A percentile compares a stretch with the other conserved stretches of the same genome.
These are phyloP conservation scores for Cladopsammia gracilis DNA, from an alignment of 64 coral and sea anemone genomes.

Conservation along the genomic window DNA sequence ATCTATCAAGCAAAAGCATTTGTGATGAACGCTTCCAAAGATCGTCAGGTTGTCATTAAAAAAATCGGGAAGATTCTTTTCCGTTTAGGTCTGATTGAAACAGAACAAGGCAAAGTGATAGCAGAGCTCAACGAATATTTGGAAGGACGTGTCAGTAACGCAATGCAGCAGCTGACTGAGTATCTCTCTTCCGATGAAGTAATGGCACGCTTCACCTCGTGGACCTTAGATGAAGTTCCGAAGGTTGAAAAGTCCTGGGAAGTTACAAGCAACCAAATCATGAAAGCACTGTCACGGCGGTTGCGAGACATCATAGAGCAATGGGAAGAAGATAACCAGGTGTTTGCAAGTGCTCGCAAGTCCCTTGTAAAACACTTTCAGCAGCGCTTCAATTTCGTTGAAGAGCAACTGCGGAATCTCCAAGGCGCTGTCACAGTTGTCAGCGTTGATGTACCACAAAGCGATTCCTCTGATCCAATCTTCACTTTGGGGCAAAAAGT, in stretches of 20 bases:
- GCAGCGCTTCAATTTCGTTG: slow-evolving; percentile 17
- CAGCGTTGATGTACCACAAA: neutral
- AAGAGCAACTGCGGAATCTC: neutral
- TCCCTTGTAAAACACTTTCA: slow-evolving; percentile 2
- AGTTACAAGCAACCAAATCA: neutral
- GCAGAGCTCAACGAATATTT: neutral
- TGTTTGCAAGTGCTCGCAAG: neutral
- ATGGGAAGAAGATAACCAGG: slow-evolving; percentile 48
- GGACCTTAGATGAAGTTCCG: slow-evolving; percentile 34
- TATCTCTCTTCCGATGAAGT: slow-evolving; percentile 20
- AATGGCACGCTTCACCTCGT: neutral
- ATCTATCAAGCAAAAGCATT: neutral
- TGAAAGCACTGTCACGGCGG: neutral
- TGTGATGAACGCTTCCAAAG: neutral
- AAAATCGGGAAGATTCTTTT: neutral
- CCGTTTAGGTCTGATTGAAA: neutral
- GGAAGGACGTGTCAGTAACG: fast-evolving
- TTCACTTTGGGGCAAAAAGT: neutral
- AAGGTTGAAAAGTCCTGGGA: neutral
- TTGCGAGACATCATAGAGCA: neutral
- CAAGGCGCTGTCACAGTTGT: neutral
- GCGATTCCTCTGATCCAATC: neutral
- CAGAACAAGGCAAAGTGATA: neutral
- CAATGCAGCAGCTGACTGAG: neutral
- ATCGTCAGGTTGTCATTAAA: neutral